phyloP scores from a whole-genome alignment of 2,888 invertebrate species.

The Scaptodrosophila latifasciaeformis region DNA sequence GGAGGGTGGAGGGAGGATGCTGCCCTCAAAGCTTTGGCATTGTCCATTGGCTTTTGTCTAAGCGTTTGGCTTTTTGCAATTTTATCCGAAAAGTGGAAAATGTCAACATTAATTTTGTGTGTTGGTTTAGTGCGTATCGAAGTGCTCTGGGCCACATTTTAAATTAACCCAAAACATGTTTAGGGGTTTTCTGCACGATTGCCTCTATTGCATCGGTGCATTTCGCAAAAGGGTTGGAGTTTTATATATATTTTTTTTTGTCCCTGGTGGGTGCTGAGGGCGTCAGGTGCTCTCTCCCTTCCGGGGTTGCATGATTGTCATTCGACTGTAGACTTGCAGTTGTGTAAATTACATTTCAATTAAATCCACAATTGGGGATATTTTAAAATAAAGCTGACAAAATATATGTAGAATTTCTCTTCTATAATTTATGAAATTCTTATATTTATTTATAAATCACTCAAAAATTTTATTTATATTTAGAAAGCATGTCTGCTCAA shows the following conservation, averaged over 20 bases:
- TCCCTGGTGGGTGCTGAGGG: too few relatives aligned
- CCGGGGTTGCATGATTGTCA: conserved; percentile 28
- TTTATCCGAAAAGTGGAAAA: conserved; percentile 67
- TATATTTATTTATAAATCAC: too few relatives aligned
- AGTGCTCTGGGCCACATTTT: conserved; percentile 63
- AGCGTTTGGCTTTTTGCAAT: conserved; percentile 49
- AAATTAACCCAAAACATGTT: conserved; percentile 73
- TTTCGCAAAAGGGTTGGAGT: conserved; percentile 4
- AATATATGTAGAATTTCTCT: too few relatives aligned
- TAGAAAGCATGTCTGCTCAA: too few relatives aligned
- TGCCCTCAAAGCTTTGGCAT: conserved; percentile 29
- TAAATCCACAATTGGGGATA: too few relatives aligned
- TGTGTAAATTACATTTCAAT: not conserved
- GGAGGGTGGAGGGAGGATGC: too few relatives aligned
- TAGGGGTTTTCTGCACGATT: conserved; percentile 72
- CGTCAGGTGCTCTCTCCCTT: conserved; percentile 38
- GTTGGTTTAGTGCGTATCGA: conserved; percentile 65
- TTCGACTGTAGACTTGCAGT: not conserved
- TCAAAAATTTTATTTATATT: too few relatives aligned
- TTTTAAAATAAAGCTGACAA: too few relatives aligned
- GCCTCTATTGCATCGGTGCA: conserved; percentile 50
- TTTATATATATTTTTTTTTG: too few relatives aligned
- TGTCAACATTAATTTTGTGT: conserved; percentile 72
- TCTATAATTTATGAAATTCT: too few relatives aligned
- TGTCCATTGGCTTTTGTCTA: conserved; percentile 47